A percentile compares a stretch with the other conserved stretches of the same genome.
These are phyloP conservation scores for Aphidius colemani DNA, from an alignment of 2,888 invertebrate genomes.

Conservation along the genomic window DNA sequence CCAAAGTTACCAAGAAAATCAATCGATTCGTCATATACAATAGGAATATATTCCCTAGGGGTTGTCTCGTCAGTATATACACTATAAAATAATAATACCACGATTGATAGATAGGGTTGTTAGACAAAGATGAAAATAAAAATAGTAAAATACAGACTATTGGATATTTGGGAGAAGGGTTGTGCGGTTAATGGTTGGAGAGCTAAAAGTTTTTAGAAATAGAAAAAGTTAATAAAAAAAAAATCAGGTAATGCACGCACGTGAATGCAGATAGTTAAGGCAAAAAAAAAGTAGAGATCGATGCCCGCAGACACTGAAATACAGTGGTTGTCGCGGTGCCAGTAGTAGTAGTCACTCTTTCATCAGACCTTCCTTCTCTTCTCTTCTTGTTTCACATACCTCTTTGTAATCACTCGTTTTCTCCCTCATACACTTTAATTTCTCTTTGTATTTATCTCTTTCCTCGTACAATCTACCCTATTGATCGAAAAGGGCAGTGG, in stretches of 20 bases:
- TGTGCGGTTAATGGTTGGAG: neutral
- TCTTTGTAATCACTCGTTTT: no score
- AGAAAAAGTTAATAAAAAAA: constrained; percentile 14
- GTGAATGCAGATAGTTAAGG: constrained; percentile 17
- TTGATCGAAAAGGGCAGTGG: constrained; percentile 19
- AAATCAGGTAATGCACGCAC: constrained; percentile 15
- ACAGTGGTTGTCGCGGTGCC: constrained; percentile 21
- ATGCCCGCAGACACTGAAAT: constrained; percentile 24
- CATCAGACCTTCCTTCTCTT: constrained; percentile 20
- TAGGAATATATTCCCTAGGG: constrained; percentile 13
- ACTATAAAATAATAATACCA: constrained; percentile 15
- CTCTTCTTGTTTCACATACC: no score
- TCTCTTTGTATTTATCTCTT: neutral
- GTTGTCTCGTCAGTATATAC: constrained; percentile 8
- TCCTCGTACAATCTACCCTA: constrained; percentile 21
- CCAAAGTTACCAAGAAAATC: constrained; percentile 19
- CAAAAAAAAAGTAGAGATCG: constrained; percentile 22
- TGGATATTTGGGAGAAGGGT: neutral
- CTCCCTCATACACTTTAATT: no score
- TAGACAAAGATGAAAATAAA: constrained; percentile 3
- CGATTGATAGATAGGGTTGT: constrained; percentile 7
- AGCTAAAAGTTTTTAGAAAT: neutral
- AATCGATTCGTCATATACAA: constrained; percentile 16
- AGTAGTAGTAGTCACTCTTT: constrained; percentile 19
- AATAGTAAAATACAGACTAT: constrained; percentile 3